These are phyloP conservation scores for Gavia stellata DNA, from an alignment of 2,113 vertebrate genomes.

Conservation along the genomic window DNA sequence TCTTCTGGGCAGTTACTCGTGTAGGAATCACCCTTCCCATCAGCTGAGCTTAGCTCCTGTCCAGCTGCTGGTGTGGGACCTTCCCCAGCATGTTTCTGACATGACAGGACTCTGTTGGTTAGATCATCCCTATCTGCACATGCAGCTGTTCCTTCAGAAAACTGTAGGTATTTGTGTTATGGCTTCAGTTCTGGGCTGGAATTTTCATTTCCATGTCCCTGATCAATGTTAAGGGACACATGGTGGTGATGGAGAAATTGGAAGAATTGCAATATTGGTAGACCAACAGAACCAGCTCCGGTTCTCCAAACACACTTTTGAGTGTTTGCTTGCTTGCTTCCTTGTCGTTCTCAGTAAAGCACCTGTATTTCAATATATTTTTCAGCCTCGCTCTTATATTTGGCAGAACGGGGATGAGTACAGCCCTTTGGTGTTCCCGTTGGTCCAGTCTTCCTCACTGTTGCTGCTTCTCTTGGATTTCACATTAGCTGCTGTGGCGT, in stretches of 20 bases:
- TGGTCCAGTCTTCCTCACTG: not conserved
- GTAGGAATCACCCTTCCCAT: not conserved
- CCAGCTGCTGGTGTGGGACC: not conserved
- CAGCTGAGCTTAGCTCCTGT: fast-evolving
- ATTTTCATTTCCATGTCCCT: not conserved
- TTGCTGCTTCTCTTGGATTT: not conserved
- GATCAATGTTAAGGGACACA: not conserved
- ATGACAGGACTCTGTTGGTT: fast-evolving
- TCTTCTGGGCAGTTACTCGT: not conserved
- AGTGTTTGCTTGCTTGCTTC: not conserved
- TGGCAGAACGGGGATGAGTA: not conserved
- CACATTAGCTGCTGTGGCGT: fast-evolving
- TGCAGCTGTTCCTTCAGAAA: not conserved
- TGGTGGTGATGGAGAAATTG: not conserved
- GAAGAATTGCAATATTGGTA: not conserved
- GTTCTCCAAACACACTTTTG: not conserved
- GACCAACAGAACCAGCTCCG: not conserved
- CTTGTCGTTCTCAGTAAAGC: not conserved
- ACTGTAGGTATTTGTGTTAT: fast-evolving
- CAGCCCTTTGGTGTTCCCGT: fast-evolving
- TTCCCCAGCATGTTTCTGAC: fast-evolving
- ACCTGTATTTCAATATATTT: no score
- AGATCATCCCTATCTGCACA: not conserved
- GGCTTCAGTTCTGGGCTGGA: not conserved
- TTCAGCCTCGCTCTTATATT: not conserved